Evolutionary conservation across 2,113 vertebrate genomes (phyloP).

Genomic region (Rhadina sibilatrix): DNA sequence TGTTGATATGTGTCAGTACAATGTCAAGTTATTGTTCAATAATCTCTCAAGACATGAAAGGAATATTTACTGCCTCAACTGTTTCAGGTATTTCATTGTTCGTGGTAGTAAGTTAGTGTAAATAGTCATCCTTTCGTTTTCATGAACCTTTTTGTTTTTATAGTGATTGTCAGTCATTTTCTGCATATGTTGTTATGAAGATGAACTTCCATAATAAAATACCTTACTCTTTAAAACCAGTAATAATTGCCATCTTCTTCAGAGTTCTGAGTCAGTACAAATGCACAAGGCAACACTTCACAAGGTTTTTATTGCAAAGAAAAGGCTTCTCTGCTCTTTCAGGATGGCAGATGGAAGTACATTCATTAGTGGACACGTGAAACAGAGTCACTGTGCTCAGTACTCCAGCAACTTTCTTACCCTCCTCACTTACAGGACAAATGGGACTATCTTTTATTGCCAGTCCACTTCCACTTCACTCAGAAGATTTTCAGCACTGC

Average conservation of each 20-base stretch:
- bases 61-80: slow-evolving; percentile 42
- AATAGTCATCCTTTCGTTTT: slow-evolving; percentile 18
- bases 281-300: neutral
- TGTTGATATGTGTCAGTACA: slow-evolving; percentile 57
- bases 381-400: neutral
- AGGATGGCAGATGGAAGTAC: neutral
- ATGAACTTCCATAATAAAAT: slow-evolving; percentile 33
- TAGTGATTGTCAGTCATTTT: neutral
- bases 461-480: neutral
- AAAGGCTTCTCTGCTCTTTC: neutral
- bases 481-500: neutral
- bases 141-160: neutral
- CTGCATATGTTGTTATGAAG: neutral
- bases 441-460: neutral
- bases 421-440: neutral
- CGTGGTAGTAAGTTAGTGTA: neutral
- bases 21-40: slow-evolving; percentile 62
- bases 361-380: neutral
- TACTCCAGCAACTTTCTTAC: neutral
- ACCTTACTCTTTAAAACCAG: neutral
- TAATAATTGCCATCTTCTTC: neutral
- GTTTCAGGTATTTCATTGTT: slow-evolving; percentile 21
- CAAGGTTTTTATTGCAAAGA: neutral
- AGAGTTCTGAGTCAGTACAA: neutral
- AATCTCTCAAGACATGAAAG: slow-evolving; percentile 57